Conservation (phyloP, 2,888 invertebrate species). For the Micoletzkya japonica region DNA sequence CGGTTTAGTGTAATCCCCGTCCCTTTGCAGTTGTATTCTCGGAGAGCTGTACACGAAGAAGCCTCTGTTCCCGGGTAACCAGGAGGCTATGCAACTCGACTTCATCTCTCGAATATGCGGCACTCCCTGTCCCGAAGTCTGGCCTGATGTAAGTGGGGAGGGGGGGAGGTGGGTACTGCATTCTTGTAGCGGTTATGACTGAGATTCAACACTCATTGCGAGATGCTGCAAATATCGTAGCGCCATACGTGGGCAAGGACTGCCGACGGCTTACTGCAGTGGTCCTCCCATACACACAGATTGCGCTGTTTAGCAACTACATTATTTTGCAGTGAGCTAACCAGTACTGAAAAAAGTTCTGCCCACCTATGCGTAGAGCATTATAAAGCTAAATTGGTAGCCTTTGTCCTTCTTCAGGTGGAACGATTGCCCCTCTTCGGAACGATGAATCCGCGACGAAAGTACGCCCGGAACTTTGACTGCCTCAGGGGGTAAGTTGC, state of each 20-base stretch:
- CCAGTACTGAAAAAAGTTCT: no score
- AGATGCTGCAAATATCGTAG: no score
- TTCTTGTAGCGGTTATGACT: not conserved
- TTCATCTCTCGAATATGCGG: constrained; percentile 84
- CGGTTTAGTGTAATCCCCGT: no score
- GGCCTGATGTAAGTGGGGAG: constrained; percentile 73
- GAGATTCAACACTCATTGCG: not conserved
- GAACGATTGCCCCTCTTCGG: constrained; percentile 89
- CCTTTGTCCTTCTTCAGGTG: constrained; percentile 70
- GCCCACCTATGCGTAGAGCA: no score
- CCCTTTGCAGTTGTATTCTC: constrained; percentile 78
- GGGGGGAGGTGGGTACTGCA: no score
- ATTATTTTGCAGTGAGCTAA: no score
- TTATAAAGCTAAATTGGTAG: no score
- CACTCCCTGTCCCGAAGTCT: constrained; percentile 90
- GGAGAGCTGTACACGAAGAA: constrained; percentile 94
- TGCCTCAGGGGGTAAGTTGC: constrained; percentile 11
- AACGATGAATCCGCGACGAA: constrained; percentile 85
- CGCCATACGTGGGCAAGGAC: no score
- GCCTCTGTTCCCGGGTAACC: constrained; percentile 91
- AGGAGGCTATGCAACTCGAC: constrained; percentile 90
- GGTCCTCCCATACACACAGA: no score
- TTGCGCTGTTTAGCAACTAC: no score
- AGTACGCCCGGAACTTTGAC: constrained; percentile 74
- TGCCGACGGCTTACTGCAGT: no score